Base-by-base conservation (phyloP, 2,888 invertebrate species). In the Agelastica alni region DNA sequence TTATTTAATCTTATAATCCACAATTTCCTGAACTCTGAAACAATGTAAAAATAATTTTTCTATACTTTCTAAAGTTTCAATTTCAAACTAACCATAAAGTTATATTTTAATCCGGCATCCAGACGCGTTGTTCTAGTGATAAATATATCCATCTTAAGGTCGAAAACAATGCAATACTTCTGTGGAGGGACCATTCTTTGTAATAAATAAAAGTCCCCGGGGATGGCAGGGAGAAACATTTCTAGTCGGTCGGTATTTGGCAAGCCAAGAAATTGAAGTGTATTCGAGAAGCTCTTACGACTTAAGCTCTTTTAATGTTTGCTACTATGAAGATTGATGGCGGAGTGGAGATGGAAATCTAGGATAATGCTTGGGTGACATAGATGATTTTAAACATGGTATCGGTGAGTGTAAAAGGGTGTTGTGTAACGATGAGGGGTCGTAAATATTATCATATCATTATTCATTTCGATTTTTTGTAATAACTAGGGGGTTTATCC, bases 141-240 rank as follows among this genome's bases (percentile, higher is more conserved):
- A 39, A 48, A 48, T 39, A 44, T 16, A 44, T 36, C 30, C 14
- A 34, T 36, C 43, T 44, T 18, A 12, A 51, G 14, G 17, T 36
- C 14, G 18, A 43, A 42, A 51, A 51, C 34, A 44, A 51, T 43
- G 22, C 34, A 30, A 34, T 34, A 14, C 31, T 32, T 31, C 20
- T 45, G n/a, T n/a, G 7, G 9, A n/a, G 18, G 14, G 44, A 4
- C 43, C 18, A 45, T 37, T 46, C 36, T 20, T 45, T n/a, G 52
- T 39, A 52, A 52, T 52, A 45, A 52, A 52, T 41, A 39, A 45
- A 37, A 26, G 26, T 53, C 44, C 20, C 45, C 10, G 4, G n/a
- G 42, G 42, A 46, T 22, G 5, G 1, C 14, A 6, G 37, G 16
- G 28, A 17, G n/a, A n/a, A n/a, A 26, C 7, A 36, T 26, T 46